phyloP scores from a whole-genome alignment of 2,113 vertebrate species.

The Semicossyphus pulcher region DNA sequence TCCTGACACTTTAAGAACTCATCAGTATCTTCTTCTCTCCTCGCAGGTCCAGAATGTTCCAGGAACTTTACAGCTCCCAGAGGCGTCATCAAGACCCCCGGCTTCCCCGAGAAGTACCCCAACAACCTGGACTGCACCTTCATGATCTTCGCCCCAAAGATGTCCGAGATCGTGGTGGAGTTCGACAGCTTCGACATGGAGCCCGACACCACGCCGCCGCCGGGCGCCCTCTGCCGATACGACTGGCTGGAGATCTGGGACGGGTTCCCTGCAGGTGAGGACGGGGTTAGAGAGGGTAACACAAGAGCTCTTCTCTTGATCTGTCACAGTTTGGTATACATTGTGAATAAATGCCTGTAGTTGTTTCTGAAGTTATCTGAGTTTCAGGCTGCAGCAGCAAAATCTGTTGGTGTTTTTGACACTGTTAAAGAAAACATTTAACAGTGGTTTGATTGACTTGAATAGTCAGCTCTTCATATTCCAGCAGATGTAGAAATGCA shows the following conservation, averaged over 20 bases:
- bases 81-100: slow-evolving; percentile 93
- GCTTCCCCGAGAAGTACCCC: slow-evolving; percentile 97
- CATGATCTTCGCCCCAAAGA: slow-evolving; percentile 96
- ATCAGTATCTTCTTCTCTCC: background rate
- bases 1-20: slow-evolving; percentile 23
- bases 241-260: slow-evolving; percentile 99
- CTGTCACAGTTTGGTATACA: no score
- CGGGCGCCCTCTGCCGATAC: slow-evolving; percentile 92
- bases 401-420: no score
- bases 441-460: no score
- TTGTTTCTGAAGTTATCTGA: no score
- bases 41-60: slow-evolving; percentile 94
- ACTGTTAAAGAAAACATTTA: no score
- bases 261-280: slow-evolving; percentile 95
- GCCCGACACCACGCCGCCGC: slow-evolving; percentile 90
- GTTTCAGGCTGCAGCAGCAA: no score
- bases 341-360: no score
- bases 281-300: no score
- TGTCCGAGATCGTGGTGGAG: slow-evolving; percentile 96
- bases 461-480: no score
- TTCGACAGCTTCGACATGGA: slow-evolving; percentile 98
- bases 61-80: slow-evolving; percentile 91
- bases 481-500: no score
- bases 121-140: slow-evolving; percentile 98
- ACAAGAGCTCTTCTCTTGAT: no score